Conservation (phyloP, 2,797 vertebrate species). For the Trematomus bernacchii region DNA sequence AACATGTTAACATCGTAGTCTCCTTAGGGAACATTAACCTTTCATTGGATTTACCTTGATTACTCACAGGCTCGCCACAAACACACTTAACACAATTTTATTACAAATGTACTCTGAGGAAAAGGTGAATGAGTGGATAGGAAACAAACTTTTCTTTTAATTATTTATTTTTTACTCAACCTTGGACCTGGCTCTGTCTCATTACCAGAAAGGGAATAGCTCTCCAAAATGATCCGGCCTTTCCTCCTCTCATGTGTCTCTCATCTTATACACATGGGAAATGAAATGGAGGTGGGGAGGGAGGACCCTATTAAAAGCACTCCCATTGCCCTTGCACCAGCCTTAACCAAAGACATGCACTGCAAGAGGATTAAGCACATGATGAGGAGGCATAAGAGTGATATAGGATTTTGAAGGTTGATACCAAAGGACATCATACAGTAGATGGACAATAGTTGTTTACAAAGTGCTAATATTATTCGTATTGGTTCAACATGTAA, state of each 20-base stretch:
- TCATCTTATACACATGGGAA: constrained; percentile 38
- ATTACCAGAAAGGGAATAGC: constrained; percentile 57
- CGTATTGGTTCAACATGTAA: neutral
- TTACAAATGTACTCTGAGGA: constrained; percentile 28
- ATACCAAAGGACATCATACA: constrained; percentile 20
- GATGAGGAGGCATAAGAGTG: constrained; percentile 30
- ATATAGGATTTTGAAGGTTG: constrained; percentile 37
- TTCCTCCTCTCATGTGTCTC: constrained; percentile 47
- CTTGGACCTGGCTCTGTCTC: constrained; percentile 54
- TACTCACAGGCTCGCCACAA: constrained; percentile 32
- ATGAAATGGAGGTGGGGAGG: constrained; percentile 59
- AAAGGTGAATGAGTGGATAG: constrained; percentile 17
- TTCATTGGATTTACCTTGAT: constrained; percentile 64
- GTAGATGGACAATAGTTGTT: neutral
- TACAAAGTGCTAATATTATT: neutral
- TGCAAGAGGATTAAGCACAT: constrained; percentile 43
- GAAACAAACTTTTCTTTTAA: neutral
- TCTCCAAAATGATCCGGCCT: constrained; percentile 51
- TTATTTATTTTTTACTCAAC: constrained; percentile 37
- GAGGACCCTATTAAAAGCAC: constrained; percentile 58
- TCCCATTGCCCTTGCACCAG: constrained; percentile 65
- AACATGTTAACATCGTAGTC: constrained; percentile 61
- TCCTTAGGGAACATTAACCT: constrained; percentile 43
- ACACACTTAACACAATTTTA: constrained; percentile 16
- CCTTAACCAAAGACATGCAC: constrained; percentile 51